Percentiles rank a stretch among this genome's conserved stretches.
Conservation (phyloP, 2,113 vertebrate genomes). For the Aegotheles bennettii region DNA sequence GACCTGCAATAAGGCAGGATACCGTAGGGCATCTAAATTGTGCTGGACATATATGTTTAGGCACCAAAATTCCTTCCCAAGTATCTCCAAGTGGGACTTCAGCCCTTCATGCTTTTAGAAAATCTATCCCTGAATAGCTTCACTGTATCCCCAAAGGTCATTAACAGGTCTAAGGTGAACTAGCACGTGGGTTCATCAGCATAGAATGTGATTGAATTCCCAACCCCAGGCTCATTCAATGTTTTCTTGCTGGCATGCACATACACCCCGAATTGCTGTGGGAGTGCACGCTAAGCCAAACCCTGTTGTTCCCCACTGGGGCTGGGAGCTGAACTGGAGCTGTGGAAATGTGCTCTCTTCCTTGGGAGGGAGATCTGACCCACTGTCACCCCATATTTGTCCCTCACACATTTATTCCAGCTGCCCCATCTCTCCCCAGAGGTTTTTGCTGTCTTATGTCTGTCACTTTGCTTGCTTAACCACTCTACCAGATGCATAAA, state of each 20-base stretch:
- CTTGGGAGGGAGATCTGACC: not conserved
- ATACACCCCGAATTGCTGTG: accelerated
- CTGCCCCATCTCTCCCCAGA: not conserved
- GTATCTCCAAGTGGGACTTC: not conserved
- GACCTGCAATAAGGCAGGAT: not conserved
- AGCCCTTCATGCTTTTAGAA: not conserved
- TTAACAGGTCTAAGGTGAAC: not conserved
- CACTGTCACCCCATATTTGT: not conserved
- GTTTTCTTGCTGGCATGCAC: not conserved
- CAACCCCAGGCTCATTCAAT: not conserved
- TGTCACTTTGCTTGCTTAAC: not conserved
- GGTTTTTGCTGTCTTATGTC: not conserved
- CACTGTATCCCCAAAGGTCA: not conserved
- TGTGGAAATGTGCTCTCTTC: not conserved
- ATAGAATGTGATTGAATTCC: not conserved
- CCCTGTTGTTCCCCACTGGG: not conserved
- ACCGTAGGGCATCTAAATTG: not conserved
- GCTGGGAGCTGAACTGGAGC: not conserved
- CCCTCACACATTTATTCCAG: not conserved
- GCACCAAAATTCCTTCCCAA: not conserved
- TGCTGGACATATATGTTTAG: not conserved
- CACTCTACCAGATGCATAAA: not conserved
- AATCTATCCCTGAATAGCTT: not conserved
- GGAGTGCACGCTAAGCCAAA: accelerated
- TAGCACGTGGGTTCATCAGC: not conserved